Evolutionary conservation across 2,888 invertebrate species (phyloP), one percentile per base, ranked within the genome.

Genomic region (Iselma pallidipennis): DNA sequence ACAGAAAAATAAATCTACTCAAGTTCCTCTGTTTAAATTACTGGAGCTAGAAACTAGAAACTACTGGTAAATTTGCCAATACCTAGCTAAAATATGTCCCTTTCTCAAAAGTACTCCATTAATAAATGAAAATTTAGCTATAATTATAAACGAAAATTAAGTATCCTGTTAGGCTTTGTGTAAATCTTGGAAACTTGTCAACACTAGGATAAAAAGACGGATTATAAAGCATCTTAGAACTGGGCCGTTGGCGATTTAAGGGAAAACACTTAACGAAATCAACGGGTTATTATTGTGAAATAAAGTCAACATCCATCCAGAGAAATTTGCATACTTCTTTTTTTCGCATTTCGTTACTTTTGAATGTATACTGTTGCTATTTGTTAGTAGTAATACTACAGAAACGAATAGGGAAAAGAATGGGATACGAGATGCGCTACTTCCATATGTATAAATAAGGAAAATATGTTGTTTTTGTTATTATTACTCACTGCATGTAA

Each of bases 381-480:
- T 33, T 14, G 29, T 4, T 14, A 1, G 33, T 33, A 5, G 12
- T 29, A 29, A 12, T 29, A 29, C 10, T 12, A 29, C 12, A 29
- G 10, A 1, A 10, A 14, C 14, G 1, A 12, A 14, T 5, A 1
- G 14, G 33, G 14, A 2, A 5, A 19, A n/a, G n/a, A 45, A 37
- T 37, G 14, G 3, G 42, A 10, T 19, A 14, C 1, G 10, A 19
- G 9, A 19, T 42, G 19, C 19, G 16, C 10, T 3, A 21, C 37
- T 16, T 23, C 50, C 49, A 37, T 49, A 37, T 37, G 7, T 53
- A 26, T 49, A 53, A 56, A 52, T 53, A 57, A 53, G 57, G 53
- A 61, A 57, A 61, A 53, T 61, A 31, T 33, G 59, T 48, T 54
- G 16, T 16, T 37, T 21, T 16, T 53, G 50, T 45, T 42, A 12